These are phyloP conservation scores for Clarias magur DNA, from an alignment of 2,113 vertebrate species.

Conservation along the genomic window DNA sequence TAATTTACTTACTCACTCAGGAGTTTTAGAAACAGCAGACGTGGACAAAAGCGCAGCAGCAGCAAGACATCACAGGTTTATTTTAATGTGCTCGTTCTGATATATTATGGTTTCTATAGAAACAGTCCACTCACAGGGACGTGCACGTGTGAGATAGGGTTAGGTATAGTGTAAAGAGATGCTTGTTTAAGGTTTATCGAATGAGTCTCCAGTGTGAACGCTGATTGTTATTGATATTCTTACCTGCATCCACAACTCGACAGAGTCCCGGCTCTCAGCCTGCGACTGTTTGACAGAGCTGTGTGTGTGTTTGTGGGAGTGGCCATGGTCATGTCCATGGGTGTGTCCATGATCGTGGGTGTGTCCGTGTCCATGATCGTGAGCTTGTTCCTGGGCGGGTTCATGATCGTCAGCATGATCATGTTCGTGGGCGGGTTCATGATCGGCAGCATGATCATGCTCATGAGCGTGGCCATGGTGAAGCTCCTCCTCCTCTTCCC, in stretches of 20 bases:
- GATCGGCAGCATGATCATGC: constrained; percentile 45
- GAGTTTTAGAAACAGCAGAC: not conserved
- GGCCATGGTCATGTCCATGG: not conserved
- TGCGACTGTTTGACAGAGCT: constrained; percentile 50
- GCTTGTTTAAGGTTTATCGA: not conserved
- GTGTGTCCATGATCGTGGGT: constrained; percentile 46
- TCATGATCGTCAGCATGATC: not conserved
- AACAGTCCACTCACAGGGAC: too few relatives aligned
- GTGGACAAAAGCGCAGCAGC: not conserved
- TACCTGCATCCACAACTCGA: constrained; percentile 88
- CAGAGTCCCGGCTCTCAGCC: constrained; percentile 66
- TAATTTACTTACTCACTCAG: not conserved
- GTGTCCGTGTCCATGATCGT: constrained; percentile 14
- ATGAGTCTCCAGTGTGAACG: constrained; percentile 8
- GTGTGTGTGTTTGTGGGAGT: constrained; percentile 41
- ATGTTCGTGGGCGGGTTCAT: constrained; percentile 41
- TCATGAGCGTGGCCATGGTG: constrained; percentile 22
- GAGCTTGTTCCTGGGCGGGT: not conserved
- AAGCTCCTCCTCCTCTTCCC: constrained; percentile 55
- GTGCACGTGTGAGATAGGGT: not conserved
- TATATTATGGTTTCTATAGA: not conserved
- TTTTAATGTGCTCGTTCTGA: not conserved
- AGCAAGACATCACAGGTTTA: not conserved
- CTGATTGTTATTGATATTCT: not conserved
- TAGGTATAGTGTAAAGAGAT: not conserved